Conservation (phyloP, 2,888 invertebrate species). For the Tryphoninae sp. region DNA sequence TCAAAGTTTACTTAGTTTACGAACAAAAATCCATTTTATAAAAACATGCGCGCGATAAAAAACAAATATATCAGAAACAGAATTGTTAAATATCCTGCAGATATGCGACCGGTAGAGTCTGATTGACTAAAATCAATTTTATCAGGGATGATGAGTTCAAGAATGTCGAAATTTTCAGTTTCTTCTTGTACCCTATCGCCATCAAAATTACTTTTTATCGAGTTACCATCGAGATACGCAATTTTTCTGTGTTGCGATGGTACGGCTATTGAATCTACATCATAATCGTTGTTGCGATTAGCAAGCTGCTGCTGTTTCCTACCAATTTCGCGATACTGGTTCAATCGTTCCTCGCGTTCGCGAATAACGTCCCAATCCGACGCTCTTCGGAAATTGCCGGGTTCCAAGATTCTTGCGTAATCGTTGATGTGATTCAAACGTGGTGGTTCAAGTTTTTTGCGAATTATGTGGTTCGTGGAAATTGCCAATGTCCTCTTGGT, state of each 20-base stretch:
- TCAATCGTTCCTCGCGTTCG: conserved; percentile 60
- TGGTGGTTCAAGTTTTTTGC: conserved; percentile 30
- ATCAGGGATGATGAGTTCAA: conserved; percentile 66
- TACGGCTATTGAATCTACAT: conserved; percentile 34
- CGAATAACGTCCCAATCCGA: conserved; percentile 53
- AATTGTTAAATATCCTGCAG: neutral
- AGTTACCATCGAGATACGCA: neutral
- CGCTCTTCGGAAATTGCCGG: neutral
- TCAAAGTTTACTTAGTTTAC: neutral
- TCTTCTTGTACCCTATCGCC: neutral
- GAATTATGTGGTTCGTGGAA: conserved; percentile 23
- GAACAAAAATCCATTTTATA: conserved; percentile 10
- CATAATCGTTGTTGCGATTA: neutral
- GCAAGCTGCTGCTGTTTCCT: neutral
- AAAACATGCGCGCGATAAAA: conserved; percentile 4
- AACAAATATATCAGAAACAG: neutral
- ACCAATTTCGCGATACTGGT: conserved; percentile 68
- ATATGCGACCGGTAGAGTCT: neutral
- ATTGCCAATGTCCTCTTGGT: conserved; percentile 4
- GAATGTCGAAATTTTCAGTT: conserved; percentile 59
- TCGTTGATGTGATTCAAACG: conserved; percentile 45
- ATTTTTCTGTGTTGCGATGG: conserved; percentile 35
- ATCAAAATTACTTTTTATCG: neutral
- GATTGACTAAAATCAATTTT: conserved; percentile 59
- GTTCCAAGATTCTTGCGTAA: conserved; percentile 44